Base-by-base conservation (phyloP, 2,888 invertebrate genomes). In the Dicyrtomina minuta region DNA sequence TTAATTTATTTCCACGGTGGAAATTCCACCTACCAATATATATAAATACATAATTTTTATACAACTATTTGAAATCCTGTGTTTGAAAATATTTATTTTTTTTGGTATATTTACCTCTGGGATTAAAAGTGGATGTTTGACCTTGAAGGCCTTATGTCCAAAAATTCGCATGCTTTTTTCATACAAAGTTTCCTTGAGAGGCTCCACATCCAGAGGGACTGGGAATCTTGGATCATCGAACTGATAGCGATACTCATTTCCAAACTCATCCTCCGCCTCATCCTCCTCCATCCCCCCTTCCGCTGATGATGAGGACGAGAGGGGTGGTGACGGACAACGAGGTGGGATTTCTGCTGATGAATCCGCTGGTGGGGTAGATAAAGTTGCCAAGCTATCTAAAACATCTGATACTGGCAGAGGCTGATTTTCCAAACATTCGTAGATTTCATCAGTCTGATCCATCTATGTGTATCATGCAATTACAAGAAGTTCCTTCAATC, bases 41-140 rank as follows among this genome's bases (percentile, higher is more conserved):
- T 49, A 20, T n/a, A 20, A 1, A 49, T 2, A 2, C 3, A 17
- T 2, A n/a, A 49, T 20, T 20, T n/a, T 49, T n/a, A 5, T 20
- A 3, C 1, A 17, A n/a, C 17, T 10, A 10, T 41, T 41, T 41
- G 43, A 41, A 41, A 10, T 10, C 8, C 8, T 10, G 43, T 10
- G 43, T 13, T 8, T 8, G 43, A 41, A 41, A 41, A 10, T 41
- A 41, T 2, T 13, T 46, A 46, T 5, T 10, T 15, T 22, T n/a
- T 10, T n/a, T 49, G 17, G 10, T 49, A 17, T 49, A 49, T 22
- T 10, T 58, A 58, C 58, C 27, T 58, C 39, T 20, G 58, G 39
- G 2, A 58, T 39, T 13, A 58, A 20, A 33, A 58, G 58, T 13
- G 58, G 58, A 58, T 58, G 58, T 13, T 55, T 27, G 26, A 24